Evolutionary conservation across 2,888 invertebrate genomes (phyloP).

Genomic region (Tryphoninae sp.): DNA sequence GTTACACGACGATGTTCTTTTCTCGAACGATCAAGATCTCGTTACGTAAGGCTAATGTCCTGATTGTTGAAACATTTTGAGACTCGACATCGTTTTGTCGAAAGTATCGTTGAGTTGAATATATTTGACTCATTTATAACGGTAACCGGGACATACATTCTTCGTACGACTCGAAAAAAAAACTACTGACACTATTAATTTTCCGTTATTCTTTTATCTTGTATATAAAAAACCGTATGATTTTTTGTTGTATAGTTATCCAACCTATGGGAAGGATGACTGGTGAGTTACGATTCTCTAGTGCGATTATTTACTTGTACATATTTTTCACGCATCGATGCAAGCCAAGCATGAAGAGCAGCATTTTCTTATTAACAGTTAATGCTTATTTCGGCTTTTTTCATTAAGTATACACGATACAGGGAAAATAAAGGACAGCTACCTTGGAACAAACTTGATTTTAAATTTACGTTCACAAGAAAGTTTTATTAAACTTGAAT

Average conservation of each 20-base stretch:
- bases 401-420: not conserved
- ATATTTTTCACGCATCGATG: conserved; percentile 61
- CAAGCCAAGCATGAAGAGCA: conserved; percentile 66
- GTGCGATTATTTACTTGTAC: conserved; percentile 56
- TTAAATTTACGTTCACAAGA: too few relatives aligned
- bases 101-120: not conserved
- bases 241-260: conserved; percentile 82
- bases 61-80: not conserved
- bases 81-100: not conserved
- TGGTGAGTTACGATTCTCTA: conserved; percentile 82
- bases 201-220: conserved; percentile 63
- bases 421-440: not conserved
- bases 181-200: not conserved
- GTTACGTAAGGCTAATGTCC: not conserved
- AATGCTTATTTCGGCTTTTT: not conserved
- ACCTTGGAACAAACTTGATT: not conserved
- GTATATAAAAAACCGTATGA: conserved; percentile 74
- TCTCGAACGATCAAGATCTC: too few relatives aligned
- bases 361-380: not conserved
- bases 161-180: not conserved
- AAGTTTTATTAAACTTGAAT: too few relatives aligned
- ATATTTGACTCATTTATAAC: not conserved
- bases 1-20: too few relatives aligned
- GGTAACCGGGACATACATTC: not conserved
- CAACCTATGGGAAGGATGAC: conserved; percentile 84